Conservation (phyloP, 2,797 vertebrate genomes). For the Capromys pilorides region DNA sequence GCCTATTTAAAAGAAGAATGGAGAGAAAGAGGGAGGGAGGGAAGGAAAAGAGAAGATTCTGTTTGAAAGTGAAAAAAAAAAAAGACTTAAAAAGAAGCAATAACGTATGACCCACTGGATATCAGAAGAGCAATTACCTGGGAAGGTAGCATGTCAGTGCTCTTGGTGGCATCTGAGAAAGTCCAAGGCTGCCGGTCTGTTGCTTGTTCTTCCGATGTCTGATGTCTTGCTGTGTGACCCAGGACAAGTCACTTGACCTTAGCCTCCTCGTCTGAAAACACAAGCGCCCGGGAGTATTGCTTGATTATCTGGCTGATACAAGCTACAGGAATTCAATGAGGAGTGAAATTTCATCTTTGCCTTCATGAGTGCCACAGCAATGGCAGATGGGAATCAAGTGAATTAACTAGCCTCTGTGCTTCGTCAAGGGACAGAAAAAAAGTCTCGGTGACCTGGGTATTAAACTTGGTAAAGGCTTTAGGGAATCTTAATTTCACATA, state of each 20-base stretch:
- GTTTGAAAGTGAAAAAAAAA: constrained; percentile 24
- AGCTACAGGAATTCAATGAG: constrained; percentile 70
- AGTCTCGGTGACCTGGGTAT: not conserved
- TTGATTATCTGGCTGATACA: constrained; percentile 75
- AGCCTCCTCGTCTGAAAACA: constrained; percentile 73
- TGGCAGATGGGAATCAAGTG: constrained; percentile 74
- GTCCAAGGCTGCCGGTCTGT: not conserved
- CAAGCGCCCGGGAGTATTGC: constrained; percentile 65
- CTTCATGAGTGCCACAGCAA: constrained; percentile 5
- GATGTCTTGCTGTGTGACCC: constrained; percentile 75
- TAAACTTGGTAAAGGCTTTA: constrained; percentile 49
- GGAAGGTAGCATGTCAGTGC: constrained; percentile 38
- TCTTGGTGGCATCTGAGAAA: not conserved
- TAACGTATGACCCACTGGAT: constrained; percentile 42
- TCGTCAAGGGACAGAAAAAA: constrained; percentile 56
- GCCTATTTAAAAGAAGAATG: constrained; percentile 58
- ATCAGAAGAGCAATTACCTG: constrained; percentile 66
- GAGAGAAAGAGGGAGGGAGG: not conserved
- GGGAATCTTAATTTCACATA: constrained; percentile 23
- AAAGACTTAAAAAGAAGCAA: constrained; percentile 9
- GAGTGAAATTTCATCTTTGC: constrained; percentile 72
- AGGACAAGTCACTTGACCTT: constrained; percentile 77
- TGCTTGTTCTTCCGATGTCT: constrained; percentile 34
- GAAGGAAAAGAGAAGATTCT: not conserved
- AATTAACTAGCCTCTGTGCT: constrained; percentile 30